These are phyloP conservation scores for Lepus townsendii DNA, from an alignment of 2,797 vertebrate species.

Conservation along the genomic window DNA sequence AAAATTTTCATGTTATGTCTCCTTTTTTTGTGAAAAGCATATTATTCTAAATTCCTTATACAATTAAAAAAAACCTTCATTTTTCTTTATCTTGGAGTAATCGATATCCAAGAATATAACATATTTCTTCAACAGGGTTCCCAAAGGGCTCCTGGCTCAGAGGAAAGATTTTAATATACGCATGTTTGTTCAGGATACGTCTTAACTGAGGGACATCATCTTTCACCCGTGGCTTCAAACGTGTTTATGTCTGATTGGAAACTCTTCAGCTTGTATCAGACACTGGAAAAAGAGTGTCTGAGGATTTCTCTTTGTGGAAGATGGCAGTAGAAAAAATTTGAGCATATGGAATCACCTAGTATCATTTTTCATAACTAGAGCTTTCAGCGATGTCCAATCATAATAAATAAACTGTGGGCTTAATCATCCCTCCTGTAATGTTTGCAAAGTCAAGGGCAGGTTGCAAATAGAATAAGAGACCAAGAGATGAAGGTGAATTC, in stretches of 20 bases:
- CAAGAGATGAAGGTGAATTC: neutral
- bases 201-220: constrained; percentile 1
- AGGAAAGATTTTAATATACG: neutral
- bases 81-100: neutral
- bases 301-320: constrained; percentile 51
- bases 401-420: constrained; percentile 26
- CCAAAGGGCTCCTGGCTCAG: neutral
- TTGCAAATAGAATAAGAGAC: neutral
- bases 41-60: neutral
- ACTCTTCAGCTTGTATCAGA: constrained; percentile 53
- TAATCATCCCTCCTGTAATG: constrained; percentile 33
- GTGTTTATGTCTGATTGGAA: constrained; percentile 73
- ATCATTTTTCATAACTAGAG: constrained; percentile 35
- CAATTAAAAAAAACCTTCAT: neutral
- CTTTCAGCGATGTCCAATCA: constrained; percentile 15
- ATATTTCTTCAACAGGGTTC: neutral
- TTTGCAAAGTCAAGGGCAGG: neutral
- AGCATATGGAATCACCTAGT: constrained; percentile 36
- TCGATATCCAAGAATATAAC: neutral
- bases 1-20: too few species aligned
- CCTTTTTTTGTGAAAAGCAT: too few species aligned
- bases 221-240: constrained; percentile 35
- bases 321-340: constrained; percentile 25
- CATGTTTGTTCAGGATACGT: neutral
- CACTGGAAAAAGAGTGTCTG: constrained; percentile 62